Evolutionary conservation across 2,888 invertebrate species (phyloP), one percentile per base, ranked within the genome.

Genomic region (Tinea semifulvella): DNA sequence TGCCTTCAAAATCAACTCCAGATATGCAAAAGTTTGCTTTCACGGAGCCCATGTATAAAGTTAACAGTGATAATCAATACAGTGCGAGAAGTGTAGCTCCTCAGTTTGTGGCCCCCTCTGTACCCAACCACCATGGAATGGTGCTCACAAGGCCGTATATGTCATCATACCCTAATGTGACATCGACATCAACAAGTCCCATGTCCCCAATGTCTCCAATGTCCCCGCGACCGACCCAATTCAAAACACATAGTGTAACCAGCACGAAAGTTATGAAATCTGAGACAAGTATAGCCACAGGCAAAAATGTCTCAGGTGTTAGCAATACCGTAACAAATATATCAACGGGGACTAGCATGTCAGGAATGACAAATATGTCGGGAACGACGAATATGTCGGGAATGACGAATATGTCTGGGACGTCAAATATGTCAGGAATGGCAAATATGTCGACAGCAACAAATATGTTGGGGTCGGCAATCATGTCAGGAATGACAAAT

Each of bases 1-100:
- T 60, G 57, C 58, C 60, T 59, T 59, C 60, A 17, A 60, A 60
- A 49, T 47, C 53, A 36, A 56, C 56, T 42, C 46, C 49, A 3
- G 31, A 14, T n/a, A 31, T 14, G 31, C 31, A 31, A 31, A 31
- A 31, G 31, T 31, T n/a, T 14, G n/a, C 31, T 7, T 14, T 31
- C 31, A 31, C 13, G 13, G 14, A 14, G 31, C 31, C 31, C 6
- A 14, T 31, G 2, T 14, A 31, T 7, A 31, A 31, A 22, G 6
- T 22, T 22, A 22, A 8, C 8, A 22, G 8, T 31, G 31, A 14
- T n/a, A 4, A 31, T 14, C 11, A 7, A 6, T 14, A 31, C 31
- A 11, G 26, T 6, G 31, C 31, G 31, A 31, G 31, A 7, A n/a
- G 13, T 13, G 7, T 11, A 14, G 2, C 31, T 2, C 14, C 31